Conservation (phyloP, 2,888 invertebrate species). For the Zygothrica quintamaculata region DNA sequence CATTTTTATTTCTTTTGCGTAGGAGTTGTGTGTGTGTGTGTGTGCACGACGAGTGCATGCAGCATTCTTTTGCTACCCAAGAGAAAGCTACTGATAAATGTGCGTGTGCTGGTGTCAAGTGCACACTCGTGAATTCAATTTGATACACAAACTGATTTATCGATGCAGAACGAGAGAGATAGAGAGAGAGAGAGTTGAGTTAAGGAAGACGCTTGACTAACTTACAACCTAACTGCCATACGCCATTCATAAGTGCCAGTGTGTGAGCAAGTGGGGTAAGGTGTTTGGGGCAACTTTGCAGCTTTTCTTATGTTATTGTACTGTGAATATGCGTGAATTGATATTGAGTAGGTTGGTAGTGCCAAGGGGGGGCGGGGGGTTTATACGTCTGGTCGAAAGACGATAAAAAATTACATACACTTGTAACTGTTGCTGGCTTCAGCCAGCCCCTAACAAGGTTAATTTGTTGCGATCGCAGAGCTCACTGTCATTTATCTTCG, state of each 20-base stretch:
- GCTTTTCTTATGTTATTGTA: conserved; percentile 2
- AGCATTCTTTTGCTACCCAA: background rate
- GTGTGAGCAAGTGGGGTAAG: conserved; percentile 61
- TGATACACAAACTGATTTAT: conserved; percentile 82
- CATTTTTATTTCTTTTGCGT: conserved; percentile 11
- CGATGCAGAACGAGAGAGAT: conserved; percentile 65
- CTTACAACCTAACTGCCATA: conserved; percentile 47
- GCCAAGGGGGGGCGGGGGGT: background rate
- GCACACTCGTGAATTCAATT: conserved; percentile 82
- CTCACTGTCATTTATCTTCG: conserved; percentile 82
- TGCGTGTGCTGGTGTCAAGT: conserved; percentile 78
- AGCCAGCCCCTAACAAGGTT: conserved; percentile 82
- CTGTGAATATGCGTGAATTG: background rate
- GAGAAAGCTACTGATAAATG: conserved; percentile 65
- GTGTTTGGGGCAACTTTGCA: conserved; percentile 21
- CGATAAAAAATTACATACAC: conserved; percentile 81
- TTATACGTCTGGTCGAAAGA: conserved; percentile 51
- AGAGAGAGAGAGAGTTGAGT: conserved; percentile 13
- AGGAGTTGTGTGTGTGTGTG: no score
- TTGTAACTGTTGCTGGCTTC: conserved; percentile 71
- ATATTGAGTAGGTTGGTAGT: conserved; percentile 5
- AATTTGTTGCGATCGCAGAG: conserved; percentile 82
- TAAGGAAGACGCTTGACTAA: conserved; percentile 2
- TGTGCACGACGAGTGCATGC: background rate
- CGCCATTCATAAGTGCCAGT: conserved; percentile 79